These are phyloP conservation scores for Colius striatus DNA, from an alignment of 2,113 vertebrate genomes.

Conservation along the genomic window DNA sequence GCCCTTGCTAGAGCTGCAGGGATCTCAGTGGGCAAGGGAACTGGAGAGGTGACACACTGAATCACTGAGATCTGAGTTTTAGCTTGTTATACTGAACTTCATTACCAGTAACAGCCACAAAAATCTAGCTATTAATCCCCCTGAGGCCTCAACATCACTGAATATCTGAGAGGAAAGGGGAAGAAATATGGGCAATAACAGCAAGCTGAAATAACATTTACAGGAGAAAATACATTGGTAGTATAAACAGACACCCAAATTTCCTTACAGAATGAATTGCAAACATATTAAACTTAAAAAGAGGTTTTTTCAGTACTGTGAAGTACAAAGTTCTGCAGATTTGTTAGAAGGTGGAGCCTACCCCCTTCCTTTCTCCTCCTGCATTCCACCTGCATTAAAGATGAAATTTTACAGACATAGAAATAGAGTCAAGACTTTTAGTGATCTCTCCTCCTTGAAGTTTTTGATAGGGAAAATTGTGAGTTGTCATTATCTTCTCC, in stretches of 20 bases:
- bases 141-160: neutral
- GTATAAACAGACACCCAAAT: neutral
- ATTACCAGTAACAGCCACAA: neutral
- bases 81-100: neutral
- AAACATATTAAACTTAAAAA: neutral
- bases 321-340: neutral
- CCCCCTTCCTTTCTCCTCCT: neutral
- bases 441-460: neutral
- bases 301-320: neutral
- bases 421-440: neutral
- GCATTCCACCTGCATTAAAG: neutral
- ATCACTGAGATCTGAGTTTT: neutral
- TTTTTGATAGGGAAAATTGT: neutral
- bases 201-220: constrained; percentile 30
- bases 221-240: neutral
- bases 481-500: neutral
- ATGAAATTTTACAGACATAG: neutral
- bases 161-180: neutral
- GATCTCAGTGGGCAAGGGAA: neutral
- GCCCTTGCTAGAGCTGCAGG: neutral
- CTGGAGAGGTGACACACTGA: neutral
- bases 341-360: neutral
- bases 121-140: neutral
- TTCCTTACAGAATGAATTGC: neutral
- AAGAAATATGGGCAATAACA: neutral